A percentile compares a stretch with the other conserved stretches of the same genome.
Conservation (phyloP, 1,140 invertebrate species). For the Polypedilum vanderplanki region DNA sequence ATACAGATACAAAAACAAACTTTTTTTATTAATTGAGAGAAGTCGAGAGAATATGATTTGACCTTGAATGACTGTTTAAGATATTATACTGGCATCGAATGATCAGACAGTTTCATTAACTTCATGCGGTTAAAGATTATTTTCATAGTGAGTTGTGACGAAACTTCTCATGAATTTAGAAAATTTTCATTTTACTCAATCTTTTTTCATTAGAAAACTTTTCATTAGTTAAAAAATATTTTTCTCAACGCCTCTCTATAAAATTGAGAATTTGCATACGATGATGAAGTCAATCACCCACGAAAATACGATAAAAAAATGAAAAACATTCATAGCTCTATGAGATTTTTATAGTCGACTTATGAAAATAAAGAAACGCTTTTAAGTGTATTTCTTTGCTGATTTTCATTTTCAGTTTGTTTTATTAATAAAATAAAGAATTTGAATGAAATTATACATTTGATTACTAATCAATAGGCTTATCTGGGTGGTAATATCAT, state of each 20-base stretch:
- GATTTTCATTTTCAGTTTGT: neutral
- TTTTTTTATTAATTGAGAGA: neutral
- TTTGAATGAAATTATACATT: too few relatives aligned
- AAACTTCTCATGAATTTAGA: too few relatives aligned
- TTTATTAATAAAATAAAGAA: neutral
- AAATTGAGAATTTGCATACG: conserved; percentile 7
- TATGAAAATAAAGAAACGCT: neutral
- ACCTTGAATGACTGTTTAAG: neutral
- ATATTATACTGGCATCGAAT: neutral
- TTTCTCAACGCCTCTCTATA: neutral
- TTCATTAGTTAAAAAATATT: too few relatives aligned
- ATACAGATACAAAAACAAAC: too few relatives aligned
- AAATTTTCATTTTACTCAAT: too few relatives aligned
- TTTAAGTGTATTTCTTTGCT: neutral
- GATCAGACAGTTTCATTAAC: neutral
- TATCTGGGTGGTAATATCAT: too few relatives aligned
- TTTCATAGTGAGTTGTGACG: neutral
- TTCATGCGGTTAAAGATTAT: neutral
- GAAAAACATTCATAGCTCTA: neutral
- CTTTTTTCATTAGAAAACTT: too few relatives aligned
- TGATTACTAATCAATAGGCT: too few relatives aligned
- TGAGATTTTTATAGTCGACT: neutral
- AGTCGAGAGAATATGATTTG: neutral
- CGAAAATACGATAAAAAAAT: conserved; percentile 19
- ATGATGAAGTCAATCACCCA: conserved; percentile 16